Base-by-base conservation (phyloP, 2,888 invertebrate species). In the Cylloceria caligata region DNA sequence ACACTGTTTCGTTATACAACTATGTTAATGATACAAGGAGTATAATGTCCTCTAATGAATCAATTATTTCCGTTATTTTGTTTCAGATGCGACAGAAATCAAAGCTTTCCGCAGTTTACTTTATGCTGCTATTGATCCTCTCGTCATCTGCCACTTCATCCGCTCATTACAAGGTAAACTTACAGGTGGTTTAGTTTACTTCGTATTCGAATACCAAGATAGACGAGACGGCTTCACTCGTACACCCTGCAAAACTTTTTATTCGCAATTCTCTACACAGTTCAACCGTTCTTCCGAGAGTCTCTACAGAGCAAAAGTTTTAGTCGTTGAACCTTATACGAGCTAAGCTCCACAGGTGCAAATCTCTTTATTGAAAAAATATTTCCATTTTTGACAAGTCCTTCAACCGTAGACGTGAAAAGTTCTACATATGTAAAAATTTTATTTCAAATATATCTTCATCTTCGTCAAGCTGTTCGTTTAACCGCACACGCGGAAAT, bases 51-150 rank as follows among this genome's bases (percentile, higher is more conserved):
- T 1, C 19, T 49, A 2, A 49, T 19, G 9, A 16, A 49, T 49
- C 4, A 7, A 4, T 2, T 24, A 11, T 3, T 21, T 9, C 11
- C 11, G 11, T 57, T 65, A 67, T 30, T 79, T 79, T 85, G 84
- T 89, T 89, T 81, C 88, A 90, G 90, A 90, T 90, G 90, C 85
- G 86, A 83, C 87, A 86, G 72, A 88, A 87, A 85, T 69, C 81
- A 19, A 82, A 85, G 19, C 67, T 73, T 60, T 77, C 84, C 62
- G 68, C 85, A 27, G 76, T 86, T 60, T 83, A 77, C 80, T 74
- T 88, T 72, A 71, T 86, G 39, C 80, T 88, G 72, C 83, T 89
- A 55, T 83, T 88, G 76, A 84, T 88, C 80, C 84, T 86, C 60
- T 85, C 88, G 68, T 84, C 84, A 71, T 85, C 83, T 16, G 73